Conservation (phyloP, 1,140 invertebrate genomes). For the Drosophila trapezifrons region DNA sequence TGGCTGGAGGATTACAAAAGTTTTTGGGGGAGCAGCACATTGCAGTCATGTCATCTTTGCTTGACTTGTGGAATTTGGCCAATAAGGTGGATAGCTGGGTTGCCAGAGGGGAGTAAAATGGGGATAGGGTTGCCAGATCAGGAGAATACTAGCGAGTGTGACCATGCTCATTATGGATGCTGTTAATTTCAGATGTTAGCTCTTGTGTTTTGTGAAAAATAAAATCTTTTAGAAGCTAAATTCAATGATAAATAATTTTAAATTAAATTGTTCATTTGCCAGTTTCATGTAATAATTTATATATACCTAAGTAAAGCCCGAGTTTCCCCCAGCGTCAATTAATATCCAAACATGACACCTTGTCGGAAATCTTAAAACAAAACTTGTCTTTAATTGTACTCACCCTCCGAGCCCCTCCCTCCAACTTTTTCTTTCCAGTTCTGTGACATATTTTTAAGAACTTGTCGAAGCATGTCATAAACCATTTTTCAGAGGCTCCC, state of each 20-base stretch:
- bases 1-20: conserved; percentile 28
- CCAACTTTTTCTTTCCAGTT: not conserved
- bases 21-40: conserved; percentile 4
- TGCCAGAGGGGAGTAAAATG: not conserved
- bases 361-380: conserved; percentile 21
- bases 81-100: not conserved
- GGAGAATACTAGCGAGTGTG: not conserved
- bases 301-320: too few species aligned
- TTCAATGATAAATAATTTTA: too few species aligned
- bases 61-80: conserved; percentile 15
- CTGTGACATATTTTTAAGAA: conserved; percentile 48
- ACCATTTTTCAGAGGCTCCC: conserved; percentile 53
- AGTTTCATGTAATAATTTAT: too few species aligned
- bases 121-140: not conserved
- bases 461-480: conserved; percentile 62
- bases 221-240: too few species aligned
- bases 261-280: too few species aligned
- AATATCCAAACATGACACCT: not conserved
- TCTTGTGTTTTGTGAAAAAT: too few species aligned
- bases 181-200: not conserved
- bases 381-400: not conserved
- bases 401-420: not conserved
- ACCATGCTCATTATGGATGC: not conserved
- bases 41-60: conserved; percentile 24
- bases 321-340: not conserved